Percentiles rank a stretch among this genome's conserved stretches.
These are phyloP conservation scores for Xiphophorus hellerii DNA, from an alignment of 2,113 vertebrate genomes.

Conservation along the genomic window DNA sequence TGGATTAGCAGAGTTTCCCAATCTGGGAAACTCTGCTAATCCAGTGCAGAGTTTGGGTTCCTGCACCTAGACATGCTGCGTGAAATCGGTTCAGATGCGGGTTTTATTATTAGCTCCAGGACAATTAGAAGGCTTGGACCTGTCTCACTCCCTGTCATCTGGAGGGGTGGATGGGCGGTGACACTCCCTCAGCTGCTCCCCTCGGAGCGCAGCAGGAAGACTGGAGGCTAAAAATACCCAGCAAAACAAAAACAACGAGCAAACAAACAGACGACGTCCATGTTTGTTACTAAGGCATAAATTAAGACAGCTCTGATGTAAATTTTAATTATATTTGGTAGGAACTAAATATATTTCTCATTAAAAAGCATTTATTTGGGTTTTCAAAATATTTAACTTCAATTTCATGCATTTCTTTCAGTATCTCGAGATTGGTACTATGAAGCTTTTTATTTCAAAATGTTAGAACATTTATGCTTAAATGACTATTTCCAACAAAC, in stretches of 20 bases:
- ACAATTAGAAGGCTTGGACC: conserved; percentile 58
- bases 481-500: too few relatives aligned
- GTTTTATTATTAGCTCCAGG: conserved; percentile 52
- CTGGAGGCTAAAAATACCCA: conserved; percentile 70
- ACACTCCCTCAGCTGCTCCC: conserved; percentile 53
- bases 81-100: conserved; percentile 29
- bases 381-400: background rate
- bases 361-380: background rate
- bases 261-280: background rate
- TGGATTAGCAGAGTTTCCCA: too few relatives aligned
- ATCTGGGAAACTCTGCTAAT: conserved; percentile 1
- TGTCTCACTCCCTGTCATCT: conserved; percentile 45
- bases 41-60: background rate
- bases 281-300: background rate
- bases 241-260: conserved; percentile 21
- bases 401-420: background rate
- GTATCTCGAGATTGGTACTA: too few relatives aligned
- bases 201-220: conserved; percentile 35
- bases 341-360: background rate
- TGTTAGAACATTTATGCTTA: background rate
- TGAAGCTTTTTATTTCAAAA: too few relatives aligned
- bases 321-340: background rate
- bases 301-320: background rate
- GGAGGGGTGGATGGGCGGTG: conserved; percentile 41
- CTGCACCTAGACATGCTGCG: conserved; percentile 19